Base-by-base conservation (phyloP, 2,113 vertebrate species). In the Pseudorectes ferrugineus region DNA sequence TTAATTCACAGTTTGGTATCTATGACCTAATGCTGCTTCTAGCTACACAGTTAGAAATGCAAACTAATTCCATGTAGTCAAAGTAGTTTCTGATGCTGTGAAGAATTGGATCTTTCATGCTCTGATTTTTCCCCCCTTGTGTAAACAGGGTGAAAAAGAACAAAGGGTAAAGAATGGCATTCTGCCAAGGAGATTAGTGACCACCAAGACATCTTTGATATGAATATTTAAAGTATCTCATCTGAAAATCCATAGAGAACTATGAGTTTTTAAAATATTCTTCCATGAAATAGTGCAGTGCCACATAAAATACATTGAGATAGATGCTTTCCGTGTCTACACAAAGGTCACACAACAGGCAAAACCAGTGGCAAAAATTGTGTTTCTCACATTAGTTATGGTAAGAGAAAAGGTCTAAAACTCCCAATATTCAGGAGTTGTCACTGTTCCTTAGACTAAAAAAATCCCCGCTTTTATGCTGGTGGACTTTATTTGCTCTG, bases 281-380 rank as follows among this genome's bases (percentile, higher is more conserved):
- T 16, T 35, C 25, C n/a, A 17, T 24, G n/a, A 81, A 77, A 68
- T 5, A 73, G 21, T 13, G 33, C 25, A 58, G 23, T 55, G 58
- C 29, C 33, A 13, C 3, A 46, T 45, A 26, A 67, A 75, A 63
- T 33, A 45, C 23, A 55, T 9, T 2, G 38, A 67, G 58, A 46
- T 4, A 59, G 26, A 43, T 33, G 63, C 38, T 49, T 76, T 72
- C 51, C 0, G 0, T 21, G 14, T 29, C 54, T 52, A 14, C 4
- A 20, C 18, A 36, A 36, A 57, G 12, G 45, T 48, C 49, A 74
- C 26, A 42, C 3, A n/a, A 14, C 18, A 33, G 51, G 35, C 36
- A 89, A 80, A 89, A 63, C 1, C 35, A 42, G 23, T 28, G 14
- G 38, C 55, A 85, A 81, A 81, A 85, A 58, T 1, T 36, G 6